Evolutionary conservation across 1,140 invertebrate genomes (phyloP), one percentile per base, ranked within the genome.

Genomic region (Cotesia vestalis): DNA sequence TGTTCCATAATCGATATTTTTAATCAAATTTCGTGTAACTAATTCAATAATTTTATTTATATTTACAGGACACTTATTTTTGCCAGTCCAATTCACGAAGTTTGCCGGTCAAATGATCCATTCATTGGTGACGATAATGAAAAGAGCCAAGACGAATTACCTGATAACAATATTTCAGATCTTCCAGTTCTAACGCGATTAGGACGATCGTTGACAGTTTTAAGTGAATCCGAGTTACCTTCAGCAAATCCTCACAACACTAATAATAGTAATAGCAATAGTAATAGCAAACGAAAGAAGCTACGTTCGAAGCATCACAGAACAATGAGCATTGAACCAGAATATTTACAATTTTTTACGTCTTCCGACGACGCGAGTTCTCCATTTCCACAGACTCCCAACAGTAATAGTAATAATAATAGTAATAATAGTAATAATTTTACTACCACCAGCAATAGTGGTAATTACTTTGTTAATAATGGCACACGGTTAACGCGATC

Each of bases 51-150:
- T 55, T 11, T 8, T 2, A 71, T 60, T 71, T 67, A 69, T 27
- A 59, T 66, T 75, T 76, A 4, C 74, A 85, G 83, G 63, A 87
- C 86, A 1, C 77, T 91, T 60, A 91, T 90, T 75, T 91, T 89
- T 73, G 88, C 90, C 0, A 90, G 88, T 77, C 90, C 90, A n/a
- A 84, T 92, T 35, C 88, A 89, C 62, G 88, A 90, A 40, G 86
- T 89, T 0, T 90, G 87, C 74, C 90, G 89, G 0, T 83, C 85
- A 27, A 75, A 67, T 66, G 90, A 91, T 85, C 90, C 90, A 0
- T 91, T 91, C 74, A 87, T 88, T 9, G 90, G 89, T 17, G 86
- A 88, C 17, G 86, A 88, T 67, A 75, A 83, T 5, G 63, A 82
- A 0, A 57, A 69, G 51, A 38, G 61, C 85, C 72, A 86, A 85